A percentile compares a stretch with the other conserved stretches of the same genome.
Conservation (phyloP, 1,140 invertebrate genomes). For the Onthophagus taurus region DNA sequence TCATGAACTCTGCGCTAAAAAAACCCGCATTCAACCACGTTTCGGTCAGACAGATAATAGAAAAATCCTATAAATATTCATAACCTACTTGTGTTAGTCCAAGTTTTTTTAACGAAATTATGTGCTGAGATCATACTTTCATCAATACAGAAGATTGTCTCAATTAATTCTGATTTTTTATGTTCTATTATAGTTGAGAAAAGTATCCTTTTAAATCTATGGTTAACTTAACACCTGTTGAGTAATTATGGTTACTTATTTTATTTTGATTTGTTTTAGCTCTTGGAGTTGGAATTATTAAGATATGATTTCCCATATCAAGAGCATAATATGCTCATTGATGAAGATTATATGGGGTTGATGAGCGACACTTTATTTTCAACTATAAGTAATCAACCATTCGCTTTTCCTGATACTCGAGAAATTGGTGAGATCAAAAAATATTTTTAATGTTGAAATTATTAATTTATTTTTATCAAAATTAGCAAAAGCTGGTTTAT, state of each 20-base stretch:
- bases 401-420: constrained; percentile 91
- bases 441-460: background rate
- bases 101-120: too few species aligned
- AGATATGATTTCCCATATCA: constrained; percentile 58
- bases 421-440: constrained; percentile 70
- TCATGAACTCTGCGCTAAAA: too few species aligned
- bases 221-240: background rate
- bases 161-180: too few species aligned
- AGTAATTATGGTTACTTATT: too few species aligned
- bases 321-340: constrained; percentile 67
- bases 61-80: too few species aligned
- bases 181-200: too few species aligned
- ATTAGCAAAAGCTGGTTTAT: constrained; percentile 58
- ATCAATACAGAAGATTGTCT: too few species aligned
- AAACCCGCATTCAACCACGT: too few species aligned
- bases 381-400: constrained; percentile 81
- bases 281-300: constrained; percentile 70
- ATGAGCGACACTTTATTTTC: constrained; percentile 87
- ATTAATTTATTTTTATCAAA: constrained; percentile 7
- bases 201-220: background rate
- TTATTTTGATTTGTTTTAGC: constrained; percentile 42
- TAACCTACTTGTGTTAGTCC: too few species aligned
- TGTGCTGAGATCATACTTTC: too few species aligned
- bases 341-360: constrained; percentile 82
- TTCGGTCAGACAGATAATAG: too few species aligned